Evolutionary conservation across 2,888 invertebrate species (phyloP), one percentile per base, ranked within the genome.

Genomic region (Oxycera nigricornis): DNA sequence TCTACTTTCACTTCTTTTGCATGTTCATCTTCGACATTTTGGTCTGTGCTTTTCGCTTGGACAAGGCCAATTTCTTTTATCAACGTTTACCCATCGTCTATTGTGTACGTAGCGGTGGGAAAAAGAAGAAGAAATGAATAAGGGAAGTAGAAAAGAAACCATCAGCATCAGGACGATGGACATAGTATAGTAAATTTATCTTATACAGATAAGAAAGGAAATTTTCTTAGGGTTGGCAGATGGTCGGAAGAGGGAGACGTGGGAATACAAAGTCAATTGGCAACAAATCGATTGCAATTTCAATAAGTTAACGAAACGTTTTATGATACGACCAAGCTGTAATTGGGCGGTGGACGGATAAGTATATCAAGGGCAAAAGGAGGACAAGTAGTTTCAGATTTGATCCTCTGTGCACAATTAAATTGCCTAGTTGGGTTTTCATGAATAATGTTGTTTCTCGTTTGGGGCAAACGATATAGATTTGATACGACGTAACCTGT

Each of bases 51-150:
- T 62, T 62, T 35, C 35, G 61, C 35, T 62, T 62, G 9, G 61
- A 62, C 61, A 62, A 35, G 35, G 61, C 35, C 61, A 62, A 62
- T 62, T 62, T 62, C 61, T 62, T 62, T 35, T 62, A 62, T 62
- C 61, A 62, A 62, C 61, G 35, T 62, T 62, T 62, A 20, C 61
- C 35, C 61, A 62, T 62, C 61, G 20, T 26, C 55, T n/a, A 17
- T 24, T 24, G 20, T 55, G n/a, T n/a, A n/a, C 24, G 24, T 22
- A 62, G 31, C 35, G 7, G 7, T 50, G 50, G 50, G 14, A 50
- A 50, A 17, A 50, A 50, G 17, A n/a, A 17, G 50, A 50, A 7
- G 39, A n/a, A 59, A 62, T 35, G 26, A 26, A 62, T 14, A 31
- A 14, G 20, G 6, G 17, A 17, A 4, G 17, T 6, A 22, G 55